These are phyloP conservation scores for Nyctereutes procyonoides DNA, from an alignment of 2,113 vertebrate genomes.

Conservation along the genomic window DNA sequence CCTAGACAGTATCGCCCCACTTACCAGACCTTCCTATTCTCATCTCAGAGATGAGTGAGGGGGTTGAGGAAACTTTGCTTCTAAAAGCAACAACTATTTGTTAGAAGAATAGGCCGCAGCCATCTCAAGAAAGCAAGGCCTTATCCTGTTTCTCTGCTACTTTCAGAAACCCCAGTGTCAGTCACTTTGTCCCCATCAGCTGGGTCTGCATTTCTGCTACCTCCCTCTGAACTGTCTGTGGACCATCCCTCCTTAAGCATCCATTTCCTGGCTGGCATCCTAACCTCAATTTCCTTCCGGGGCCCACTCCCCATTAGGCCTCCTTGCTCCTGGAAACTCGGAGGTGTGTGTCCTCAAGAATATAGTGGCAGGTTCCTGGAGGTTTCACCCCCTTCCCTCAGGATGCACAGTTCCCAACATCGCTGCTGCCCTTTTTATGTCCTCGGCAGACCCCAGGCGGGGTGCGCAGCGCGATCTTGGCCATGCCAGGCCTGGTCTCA, in stretches of 20 bases:
- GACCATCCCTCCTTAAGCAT: not conserved
- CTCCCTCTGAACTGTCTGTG: not conserved
- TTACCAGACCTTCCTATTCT: not conserved
- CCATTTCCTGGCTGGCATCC: not conserved
- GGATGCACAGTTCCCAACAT: not conserved
- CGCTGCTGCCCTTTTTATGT: rapidly evolving
- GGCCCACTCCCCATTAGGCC: not conserved
- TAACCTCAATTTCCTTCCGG: not conserved
- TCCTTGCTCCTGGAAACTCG: not conserved
- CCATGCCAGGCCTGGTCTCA: not conserved
- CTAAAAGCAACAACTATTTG: conserved; percentile 11
- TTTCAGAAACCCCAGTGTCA: not conserved
- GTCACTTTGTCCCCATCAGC: not conserved
- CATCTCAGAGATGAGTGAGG: not conserved
- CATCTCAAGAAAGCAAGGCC: not conserved
- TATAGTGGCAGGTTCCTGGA: not conserved
- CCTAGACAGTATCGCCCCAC: too few species aligned
- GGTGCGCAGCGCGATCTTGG: rapidly evolving
- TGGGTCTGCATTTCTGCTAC: not conserved
- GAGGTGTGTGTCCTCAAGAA: not conserved
- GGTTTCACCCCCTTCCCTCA: not conserved
- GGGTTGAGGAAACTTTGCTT: not conserved
- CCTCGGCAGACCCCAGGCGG: rapidly evolving
- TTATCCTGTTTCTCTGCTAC: not conserved
- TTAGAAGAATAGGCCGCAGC: not conserved